Evolutionary conservation across 1,140 invertebrate genomes (phyloP).

Genomic region (Magallana ariakensis): DNA sequence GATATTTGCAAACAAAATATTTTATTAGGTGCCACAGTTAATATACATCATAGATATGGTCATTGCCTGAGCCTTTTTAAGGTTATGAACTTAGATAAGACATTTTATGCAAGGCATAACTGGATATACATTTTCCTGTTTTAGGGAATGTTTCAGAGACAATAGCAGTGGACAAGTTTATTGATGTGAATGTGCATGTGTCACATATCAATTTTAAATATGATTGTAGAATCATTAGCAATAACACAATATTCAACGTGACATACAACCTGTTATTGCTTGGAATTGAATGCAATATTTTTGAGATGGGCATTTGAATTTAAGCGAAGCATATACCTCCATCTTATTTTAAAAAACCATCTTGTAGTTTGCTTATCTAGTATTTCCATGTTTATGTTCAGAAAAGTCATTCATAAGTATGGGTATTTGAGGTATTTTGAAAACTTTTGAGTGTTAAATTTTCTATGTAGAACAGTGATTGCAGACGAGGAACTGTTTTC

Average conservation of each 20-base stretch:
- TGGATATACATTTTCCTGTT: not conserved
- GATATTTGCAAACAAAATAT: too few relatives aligned
- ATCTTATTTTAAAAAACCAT: not conserved
- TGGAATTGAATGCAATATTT: slow-evolving; percentile 24
- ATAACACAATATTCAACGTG: too few relatives aligned
- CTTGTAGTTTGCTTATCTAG: not conserved
- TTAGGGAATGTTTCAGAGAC: not conserved
- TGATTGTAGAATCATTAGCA: too few relatives aligned
- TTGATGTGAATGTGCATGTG: not conserved
- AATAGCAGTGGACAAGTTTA: not conserved
- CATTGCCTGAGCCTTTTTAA: too few relatives aligned
- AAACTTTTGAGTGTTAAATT: too few relatives aligned
- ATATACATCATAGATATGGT: too few relatives aligned
- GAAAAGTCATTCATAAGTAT: too few relatives aligned
- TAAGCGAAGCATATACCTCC: not conserved
- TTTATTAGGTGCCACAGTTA: too few relatives aligned
- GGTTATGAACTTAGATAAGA: not conserved
- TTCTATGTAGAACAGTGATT: too few relatives aligned
- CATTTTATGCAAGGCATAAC: not conserved
- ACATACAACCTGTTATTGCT: not conserved
- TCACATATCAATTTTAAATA: not conserved
- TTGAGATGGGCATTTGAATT: slow-evolving; percentile 23
- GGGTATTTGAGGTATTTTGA: too few relatives aligned
- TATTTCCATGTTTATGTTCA: too few relatives aligned
- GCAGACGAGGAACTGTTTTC: too few relatives aligned